Percentiles rank a stretch among this genome's conserved stretches.
Conservation (phyloP, 2,113 vertebrate species). For the Rana temporaria region DNA sequence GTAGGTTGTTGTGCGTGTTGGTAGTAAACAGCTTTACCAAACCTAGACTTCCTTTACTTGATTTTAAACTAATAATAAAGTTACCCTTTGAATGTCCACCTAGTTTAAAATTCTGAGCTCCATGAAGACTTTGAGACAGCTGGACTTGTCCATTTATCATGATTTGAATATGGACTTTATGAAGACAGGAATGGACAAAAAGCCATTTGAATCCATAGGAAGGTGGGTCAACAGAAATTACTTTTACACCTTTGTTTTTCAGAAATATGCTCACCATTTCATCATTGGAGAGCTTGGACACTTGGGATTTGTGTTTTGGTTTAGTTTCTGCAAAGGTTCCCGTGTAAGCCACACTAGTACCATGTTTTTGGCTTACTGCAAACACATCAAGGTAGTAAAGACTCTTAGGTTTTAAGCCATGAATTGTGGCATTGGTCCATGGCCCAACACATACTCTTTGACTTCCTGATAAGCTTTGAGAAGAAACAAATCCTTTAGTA, state of each 20-base stretch:
- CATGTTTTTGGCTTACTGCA: slow-evolving; percentile 25
- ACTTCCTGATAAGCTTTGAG: neutral
- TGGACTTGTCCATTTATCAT: slow-evolving; percentile 30
- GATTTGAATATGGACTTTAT: slow-evolving; percentile 47
- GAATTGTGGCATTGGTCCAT: slow-evolving; percentile 22
- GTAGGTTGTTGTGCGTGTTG: slow-evolving; percentile 21
- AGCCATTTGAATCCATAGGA: neutral
- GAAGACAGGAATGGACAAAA: slow-evolving; percentile 53
- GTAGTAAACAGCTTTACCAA: slow-evolving; percentile 50
- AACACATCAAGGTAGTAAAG: slow-evolving; percentile 59
- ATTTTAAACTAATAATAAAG: slow-evolving; percentile 33
- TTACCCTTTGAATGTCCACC: slow-evolving; percentile 4
- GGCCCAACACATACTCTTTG: slow-evolving; percentile 43
- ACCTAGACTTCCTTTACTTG: slow-evolving; percentile 28
- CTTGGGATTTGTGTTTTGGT: slow-evolving; percentile 1
- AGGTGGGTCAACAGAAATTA: slow-evolving; percentile 26
- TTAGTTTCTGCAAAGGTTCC: slow-evolving; percentile 55
- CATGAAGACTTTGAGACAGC: slow-evolving; percentile 33
- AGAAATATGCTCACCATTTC: slow-evolving; percentile 48
- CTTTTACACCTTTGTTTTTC: slow-evolving; percentile 40
- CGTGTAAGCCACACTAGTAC: slow-evolving; percentile 40
- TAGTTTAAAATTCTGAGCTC: slow-evolving; percentile 48
- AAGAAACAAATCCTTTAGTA: slow-evolving; percentile 16
- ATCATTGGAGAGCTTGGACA: slow-evolving; percentile 31
- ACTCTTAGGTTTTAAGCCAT: slow-evolving; percentile 45